These are phyloP conservation scores for Poeciliopsis prolifica DNA, from an alignment of 2,113 vertebrate species.

Conservation along the genomic window DNA sequence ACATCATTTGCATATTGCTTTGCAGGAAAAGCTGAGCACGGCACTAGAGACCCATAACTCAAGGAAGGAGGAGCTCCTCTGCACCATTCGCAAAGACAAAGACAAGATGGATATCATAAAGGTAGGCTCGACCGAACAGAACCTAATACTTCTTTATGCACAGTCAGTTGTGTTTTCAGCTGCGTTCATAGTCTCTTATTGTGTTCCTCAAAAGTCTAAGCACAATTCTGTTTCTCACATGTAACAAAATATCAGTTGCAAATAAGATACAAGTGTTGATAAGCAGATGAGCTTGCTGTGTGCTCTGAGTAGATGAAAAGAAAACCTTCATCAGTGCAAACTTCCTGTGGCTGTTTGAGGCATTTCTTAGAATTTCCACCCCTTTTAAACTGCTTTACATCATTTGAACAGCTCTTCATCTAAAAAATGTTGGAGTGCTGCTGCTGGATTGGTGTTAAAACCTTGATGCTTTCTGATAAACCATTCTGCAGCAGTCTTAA, in stretches of 20 bases:
- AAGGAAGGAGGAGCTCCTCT: conserved; percentile 71
- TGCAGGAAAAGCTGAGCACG: conserved; percentile 81
- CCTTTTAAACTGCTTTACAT: background rate
- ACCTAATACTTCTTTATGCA: conserved; percentile 48
- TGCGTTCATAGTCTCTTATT: conserved; percentile 16
- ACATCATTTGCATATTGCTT: conserved; percentile 16
- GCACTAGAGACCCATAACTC: conserved; percentile 70
- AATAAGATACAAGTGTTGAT: background rate
- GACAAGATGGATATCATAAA: conserved; percentile 79
- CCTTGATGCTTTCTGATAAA: too few relatives aligned
- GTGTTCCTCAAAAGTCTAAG: conserved; percentile 14
- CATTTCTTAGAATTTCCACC: background rate
- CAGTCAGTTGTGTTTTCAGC: conserved; percentile 47
- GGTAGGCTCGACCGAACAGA: conserved; percentile 67
- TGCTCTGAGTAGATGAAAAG: background rate
- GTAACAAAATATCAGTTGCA: background rate
- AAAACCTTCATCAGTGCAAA: background rate
- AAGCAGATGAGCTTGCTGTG: too few relatives aligned
- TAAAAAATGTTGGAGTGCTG: background rate
- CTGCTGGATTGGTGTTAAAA: too few relatives aligned
- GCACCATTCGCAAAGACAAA: conserved; percentile 66
- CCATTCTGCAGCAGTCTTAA: too few relatives aligned
- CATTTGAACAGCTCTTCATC: background rate
- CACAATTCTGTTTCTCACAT: background rate
- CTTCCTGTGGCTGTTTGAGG: background rate